Conservation (phyloP, 2,113 vertebrate genomes). For the Ia io region DNA sequence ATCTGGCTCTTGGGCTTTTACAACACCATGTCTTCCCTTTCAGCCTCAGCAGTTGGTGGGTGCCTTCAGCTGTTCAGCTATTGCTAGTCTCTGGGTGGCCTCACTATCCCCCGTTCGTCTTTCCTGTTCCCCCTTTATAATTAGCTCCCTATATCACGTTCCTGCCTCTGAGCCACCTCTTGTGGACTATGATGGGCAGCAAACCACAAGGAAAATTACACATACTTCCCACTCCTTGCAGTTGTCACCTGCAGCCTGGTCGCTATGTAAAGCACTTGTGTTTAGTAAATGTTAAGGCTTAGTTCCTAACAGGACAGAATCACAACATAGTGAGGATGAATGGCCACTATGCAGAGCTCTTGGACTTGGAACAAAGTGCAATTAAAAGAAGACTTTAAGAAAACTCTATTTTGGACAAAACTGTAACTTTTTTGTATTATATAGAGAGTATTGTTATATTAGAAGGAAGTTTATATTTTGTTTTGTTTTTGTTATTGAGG, state of each 20-base stretch:
- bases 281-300: neutral
- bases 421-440: neutral
- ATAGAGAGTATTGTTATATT: neutral
- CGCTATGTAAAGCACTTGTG: neutral
- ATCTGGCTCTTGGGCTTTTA: neutral
- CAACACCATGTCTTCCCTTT: neutral
- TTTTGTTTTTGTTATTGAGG: neutral
- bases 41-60: no score
- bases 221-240: no score
- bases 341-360: neutral
- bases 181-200: neutral
- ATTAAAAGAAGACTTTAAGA: neutral
- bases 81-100: neutral
- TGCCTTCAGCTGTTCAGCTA: neutral
- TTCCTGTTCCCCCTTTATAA: neutral
- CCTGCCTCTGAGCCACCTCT: neutral
- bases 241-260: neutral
- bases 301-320: neutral
- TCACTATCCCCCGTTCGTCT: neutral
- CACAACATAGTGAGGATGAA: neutral
- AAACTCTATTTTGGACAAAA: neutral
- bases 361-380: neutral
- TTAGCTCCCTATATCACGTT: neutral
- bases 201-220: neutral
- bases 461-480: neutral